Base-by-base conservation (phyloP, 2,797 vertebrate genomes). In the Intellagama lesueurii region DNA sequence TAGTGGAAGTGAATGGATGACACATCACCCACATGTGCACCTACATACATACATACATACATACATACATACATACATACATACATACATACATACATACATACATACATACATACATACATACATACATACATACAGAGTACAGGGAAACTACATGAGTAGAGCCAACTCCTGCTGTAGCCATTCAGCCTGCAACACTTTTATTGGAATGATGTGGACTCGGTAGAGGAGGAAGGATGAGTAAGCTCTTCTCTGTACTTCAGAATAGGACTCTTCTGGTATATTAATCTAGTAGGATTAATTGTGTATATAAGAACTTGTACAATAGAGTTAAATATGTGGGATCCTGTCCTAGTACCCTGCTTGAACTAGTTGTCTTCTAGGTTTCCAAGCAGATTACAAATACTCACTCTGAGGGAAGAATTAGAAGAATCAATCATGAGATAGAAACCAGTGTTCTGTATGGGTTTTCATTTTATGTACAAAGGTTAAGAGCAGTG, bases 231-330 rank as follows among this genome's bases (percentile, higher is more conserved):
- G n/a, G 7, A 77, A 40, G 11, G 8, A 24, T 11, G 40, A 9
- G 24, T 2, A 44, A 11, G 73, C 73, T 76, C 35, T 3, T 40
- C 35, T 22, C 73, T 76, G 3, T 22, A 35, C 35, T 76, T 76
- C 22, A 22, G 35, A 76, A 40, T 24, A 76, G 73, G 24, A 19
- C 44, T 75, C 82, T 84, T 87, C 89, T 85, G 85, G 8, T 66
- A 70, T 17, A 70, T 83, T 81, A 44, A 66, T 35, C 60, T 40
- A 6, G 60, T 66, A 32, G 60, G 24, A 22, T 40, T 47, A 49
- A 44, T 85, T 30, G 52, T 76, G 11, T 56, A 49, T 85, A 22
- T 5, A 76, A 7, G 19, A 85, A 26, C 28, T 14, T 30, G 35
- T 44, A 35, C 35, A 35, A 76, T 85, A 30, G 7, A 56, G 70